Evolutionary conservation across 2,888 invertebrate species (phyloP).

Genomic region (Priocnemis perturbator): DNA sequence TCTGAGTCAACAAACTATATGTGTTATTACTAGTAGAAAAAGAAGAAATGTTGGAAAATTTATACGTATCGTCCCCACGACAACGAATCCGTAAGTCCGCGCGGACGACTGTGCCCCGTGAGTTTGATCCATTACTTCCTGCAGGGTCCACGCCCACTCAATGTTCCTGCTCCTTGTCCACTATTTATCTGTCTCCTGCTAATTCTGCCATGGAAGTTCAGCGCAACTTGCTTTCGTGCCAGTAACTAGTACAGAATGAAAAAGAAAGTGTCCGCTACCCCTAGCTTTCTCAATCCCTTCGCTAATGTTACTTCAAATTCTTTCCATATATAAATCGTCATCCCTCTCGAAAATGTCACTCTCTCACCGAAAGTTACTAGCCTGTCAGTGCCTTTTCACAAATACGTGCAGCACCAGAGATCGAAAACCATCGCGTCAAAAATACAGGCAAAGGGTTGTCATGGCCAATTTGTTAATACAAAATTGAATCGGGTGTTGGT

Average conservation of each 20-base stretch:
- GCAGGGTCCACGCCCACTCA: constrained; percentile 71
- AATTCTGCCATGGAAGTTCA: constrained; percentile 63
- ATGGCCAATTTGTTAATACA: no score
- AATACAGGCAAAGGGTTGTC: no score
- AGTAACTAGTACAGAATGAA: constrained; percentile 31
- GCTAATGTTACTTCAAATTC: background rate
- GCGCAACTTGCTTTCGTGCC: constrained; percentile 45
- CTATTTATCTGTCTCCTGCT: constrained; percentile 70
- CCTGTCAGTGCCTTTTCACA: no score
- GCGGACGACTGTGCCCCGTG: constrained; percentile 48
- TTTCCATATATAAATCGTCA: no score
- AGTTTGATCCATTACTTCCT: constrained; percentile 74
- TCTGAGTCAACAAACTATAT: background rate
- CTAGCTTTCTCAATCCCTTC: constrained; percentile 1
- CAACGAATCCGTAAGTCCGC: constrained; percentile 56
- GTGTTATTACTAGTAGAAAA: background rate
- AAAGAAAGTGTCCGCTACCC: constrained; percentile 24
- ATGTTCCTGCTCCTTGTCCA: constrained; percentile 65
- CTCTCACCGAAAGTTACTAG: no score
- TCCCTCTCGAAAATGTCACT: no score
- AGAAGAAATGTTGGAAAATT: constrained; percentile 48
- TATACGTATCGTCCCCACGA: constrained; percentile 25
- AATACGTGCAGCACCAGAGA: no score
- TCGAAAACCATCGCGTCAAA: no score
- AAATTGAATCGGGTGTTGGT: no score